Percentiles rank a stretch among this genome's conserved stretches.
Conservation (phyloP, 2,113 vertebrate species). For the Alces alces region DNA sequence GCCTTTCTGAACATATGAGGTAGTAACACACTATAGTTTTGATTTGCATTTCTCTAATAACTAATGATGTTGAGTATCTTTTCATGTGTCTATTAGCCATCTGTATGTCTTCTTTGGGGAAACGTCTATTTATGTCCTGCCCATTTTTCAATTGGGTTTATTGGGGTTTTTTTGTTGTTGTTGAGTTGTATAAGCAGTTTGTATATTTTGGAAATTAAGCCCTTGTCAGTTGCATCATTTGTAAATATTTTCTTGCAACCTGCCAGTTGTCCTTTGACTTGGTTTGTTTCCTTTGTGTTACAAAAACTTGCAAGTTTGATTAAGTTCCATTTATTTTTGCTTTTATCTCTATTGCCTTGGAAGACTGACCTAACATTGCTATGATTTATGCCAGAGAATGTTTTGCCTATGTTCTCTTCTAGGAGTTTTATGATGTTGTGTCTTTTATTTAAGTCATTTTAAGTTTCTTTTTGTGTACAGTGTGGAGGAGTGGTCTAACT, state of each 20-base stretch:
- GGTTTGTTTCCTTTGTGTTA: neutral
- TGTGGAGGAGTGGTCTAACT: neutral
- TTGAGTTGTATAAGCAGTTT: neutral
- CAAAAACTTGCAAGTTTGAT: neutral
- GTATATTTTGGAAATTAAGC: neutral
- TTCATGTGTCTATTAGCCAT: neutral
- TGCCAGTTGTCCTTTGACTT: neutral
- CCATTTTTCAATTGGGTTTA: neutral
- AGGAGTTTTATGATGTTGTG: neutral
- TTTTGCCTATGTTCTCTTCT: neutral
- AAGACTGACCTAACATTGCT: neutral
- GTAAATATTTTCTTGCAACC: neutral
- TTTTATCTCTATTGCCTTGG: neutral
- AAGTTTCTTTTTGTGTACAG: neutral
- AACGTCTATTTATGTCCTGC: neutral
- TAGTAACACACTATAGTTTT: neutral
- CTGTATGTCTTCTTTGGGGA: neutral
- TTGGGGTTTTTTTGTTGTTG: neutral
- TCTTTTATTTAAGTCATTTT: neutral
- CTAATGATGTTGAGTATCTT: neutral
- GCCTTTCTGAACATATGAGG: neutral
- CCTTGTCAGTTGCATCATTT: neutral
- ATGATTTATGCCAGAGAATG: neutral
- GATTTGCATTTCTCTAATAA: neutral
- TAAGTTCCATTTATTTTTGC: neutral